Percentiles rank a stretch among this genome's conserved stretches.
Evolutionary conservation across 2,113 vertebrate genomes (phyloP).

Genomic region (Polypterus bichir): DNA sequence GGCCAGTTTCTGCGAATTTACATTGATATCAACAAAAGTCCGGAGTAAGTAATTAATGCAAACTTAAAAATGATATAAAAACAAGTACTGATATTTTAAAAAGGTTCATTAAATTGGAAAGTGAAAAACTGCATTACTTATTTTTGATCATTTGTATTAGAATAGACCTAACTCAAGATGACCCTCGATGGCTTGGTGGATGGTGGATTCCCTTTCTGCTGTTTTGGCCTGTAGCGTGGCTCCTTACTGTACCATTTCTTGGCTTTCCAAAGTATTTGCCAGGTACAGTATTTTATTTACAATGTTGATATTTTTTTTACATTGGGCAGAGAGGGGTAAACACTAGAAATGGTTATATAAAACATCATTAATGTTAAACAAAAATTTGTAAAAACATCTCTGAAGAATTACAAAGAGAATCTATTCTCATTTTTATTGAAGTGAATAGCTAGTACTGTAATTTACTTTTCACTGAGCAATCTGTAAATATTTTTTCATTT

Average conservation of each 20-base stretch:
- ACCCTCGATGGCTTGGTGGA: conserved; percentile 61
- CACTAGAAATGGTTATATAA: too few relatives aligned
- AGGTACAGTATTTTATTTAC: conserved; percentile 33
- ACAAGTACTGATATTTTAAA: too few relatives aligned
- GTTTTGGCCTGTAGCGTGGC: conserved; percentile 41
- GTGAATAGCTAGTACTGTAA: too few relatives aligned
- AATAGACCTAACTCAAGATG: conserved; percentile 32
- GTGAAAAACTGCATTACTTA: not conserved
- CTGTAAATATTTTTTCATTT: too few relatives aligned
- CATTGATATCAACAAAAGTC: conserved; percentile 42
- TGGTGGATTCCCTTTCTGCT: conserved; percentile 66
- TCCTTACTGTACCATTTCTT: conserved; percentile 53
- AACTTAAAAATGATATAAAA: not conserved
- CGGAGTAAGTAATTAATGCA: conserved; percentile 39
- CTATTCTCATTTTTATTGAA: too few relatives aligned
- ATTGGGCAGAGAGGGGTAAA: too few relatives aligned
- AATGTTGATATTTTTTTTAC: not conserved
- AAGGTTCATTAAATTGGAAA: too few relatives aligned
- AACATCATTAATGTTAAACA: too few relatives aligned
- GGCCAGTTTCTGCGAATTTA: conserved; percentile 55
- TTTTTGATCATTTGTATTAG: conserved; percentile 3
- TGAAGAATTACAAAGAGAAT: too few relatives aligned
- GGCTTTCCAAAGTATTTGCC: conserved; percentile 62
- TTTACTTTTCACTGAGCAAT: too few relatives aligned
- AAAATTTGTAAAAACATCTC: too few relatives aligned